A percentile compares a stretch with the other conserved stretches of the same genome.
phyloP scores from a whole-genome alignment of 2,888 invertebrate species.

The Troides helena region DNA sequence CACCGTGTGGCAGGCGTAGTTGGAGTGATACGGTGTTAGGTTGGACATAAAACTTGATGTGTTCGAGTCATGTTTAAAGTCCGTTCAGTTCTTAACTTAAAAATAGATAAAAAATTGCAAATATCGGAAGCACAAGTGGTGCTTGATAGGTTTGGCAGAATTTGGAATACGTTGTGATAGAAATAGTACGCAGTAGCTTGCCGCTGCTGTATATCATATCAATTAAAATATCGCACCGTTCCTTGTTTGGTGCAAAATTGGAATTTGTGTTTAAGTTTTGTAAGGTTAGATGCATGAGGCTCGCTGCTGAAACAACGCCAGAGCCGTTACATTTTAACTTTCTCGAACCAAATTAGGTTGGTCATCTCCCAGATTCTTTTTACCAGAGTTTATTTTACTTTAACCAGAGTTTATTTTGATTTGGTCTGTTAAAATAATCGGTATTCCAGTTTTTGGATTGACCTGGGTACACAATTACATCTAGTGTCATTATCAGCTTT shows the following conservation, averaged over 20 bases:
- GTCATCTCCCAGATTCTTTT: neutral
- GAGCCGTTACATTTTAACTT: slow-evolving; percentile 2
- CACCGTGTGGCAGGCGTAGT: slow-evolving; percentile 39
- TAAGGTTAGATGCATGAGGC: slow-evolving; percentile 17
- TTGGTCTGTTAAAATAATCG: no score
- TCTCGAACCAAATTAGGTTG: neutral
- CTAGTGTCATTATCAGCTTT: no score
- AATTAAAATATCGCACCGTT: slow-evolving; percentile 43
- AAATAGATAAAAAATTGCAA: slow-evolving; percentile 67
- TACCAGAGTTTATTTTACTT: neutral
- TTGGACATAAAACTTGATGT: slow-evolving; percentile 39
- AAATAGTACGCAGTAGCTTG: slow-evolving; percentile 57
- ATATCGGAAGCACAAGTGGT: slow-evolving; percentile 77
- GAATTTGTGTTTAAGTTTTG: slow-evolving; percentile 7
- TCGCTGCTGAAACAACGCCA: slow-evolving; percentile 4
- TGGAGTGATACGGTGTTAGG: slow-evolving; percentile 47
- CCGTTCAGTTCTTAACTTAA: slow-evolving; percentile 54
- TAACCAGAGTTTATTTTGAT: neutral
- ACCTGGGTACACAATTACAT: no score
- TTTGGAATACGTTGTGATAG: slow-evolving; percentile 69
- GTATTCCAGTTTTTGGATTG: no score
- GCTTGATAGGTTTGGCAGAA: slow-evolving; percentile 70
- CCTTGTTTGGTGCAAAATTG: slow-evolving; percentile 42
- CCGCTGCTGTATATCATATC: slow-evolving; percentile 45
- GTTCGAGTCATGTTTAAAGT: slow-evolving; percentile 51